Percentiles rank a stretch among this genome's conserved stretches.
phyloP scores from a whole-genome alignment of 2,888 invertebrate genomes.

The Pristionchus japonicus region DNA sequence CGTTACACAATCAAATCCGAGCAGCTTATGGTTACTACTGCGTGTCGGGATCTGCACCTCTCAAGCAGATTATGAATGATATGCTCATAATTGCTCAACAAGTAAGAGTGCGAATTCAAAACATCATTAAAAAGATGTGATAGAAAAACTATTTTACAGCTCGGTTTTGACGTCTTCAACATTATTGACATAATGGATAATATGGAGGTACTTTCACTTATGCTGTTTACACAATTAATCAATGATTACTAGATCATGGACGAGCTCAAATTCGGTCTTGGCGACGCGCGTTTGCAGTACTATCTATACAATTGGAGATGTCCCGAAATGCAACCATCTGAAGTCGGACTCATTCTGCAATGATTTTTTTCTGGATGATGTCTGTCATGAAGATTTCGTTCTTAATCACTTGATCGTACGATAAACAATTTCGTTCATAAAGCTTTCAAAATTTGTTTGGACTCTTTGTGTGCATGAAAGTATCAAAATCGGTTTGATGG shows the following conservation, averaged over 20 bases:
- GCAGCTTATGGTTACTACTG: slow-evolving; percentile 99
- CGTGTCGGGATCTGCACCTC: slow-evolving; percentile 87
- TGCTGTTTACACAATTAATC: too few relatives aligned
- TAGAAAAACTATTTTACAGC: slow-evolving; percentile 76
- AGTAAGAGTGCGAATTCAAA: slow-evolving; percentile 76
- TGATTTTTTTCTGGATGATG: too few relatives aligned
- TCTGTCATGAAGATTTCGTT: too few relatives aligned
- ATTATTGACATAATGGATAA: slow-evolving; percentile 99
- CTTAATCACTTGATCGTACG: too few relatives aligned
- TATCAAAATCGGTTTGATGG: too few relatives aligned
- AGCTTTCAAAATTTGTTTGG: too few relatives aligned
- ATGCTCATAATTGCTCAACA: slow-evolving; percentile 95
- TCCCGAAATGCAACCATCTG: slow-evolving; percentile 90
- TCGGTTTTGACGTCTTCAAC: slow-evolving; percentile 98
- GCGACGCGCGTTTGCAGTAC: slow-evolving; percentile 99
- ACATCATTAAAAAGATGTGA: background rate
- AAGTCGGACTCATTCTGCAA: slow-evolving; percentile 77
- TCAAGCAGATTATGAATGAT: slow-evolving; percentile 94
- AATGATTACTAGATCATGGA: slow-evolving; percentile 82
- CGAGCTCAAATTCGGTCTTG: slow-evolving; percentile 96
- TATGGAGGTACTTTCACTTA: slow-evolving; percentile 80
- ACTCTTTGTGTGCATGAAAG: too few relatives aligned
- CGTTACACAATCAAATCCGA: slow-evolving; percentile 81
- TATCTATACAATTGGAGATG: slow-evolving; percentile 99
- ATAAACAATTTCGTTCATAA: too few relatives aligned